Conservation (phyloP, 2,797 vertebrate species). For the Alfaro cultratus region DNA sequence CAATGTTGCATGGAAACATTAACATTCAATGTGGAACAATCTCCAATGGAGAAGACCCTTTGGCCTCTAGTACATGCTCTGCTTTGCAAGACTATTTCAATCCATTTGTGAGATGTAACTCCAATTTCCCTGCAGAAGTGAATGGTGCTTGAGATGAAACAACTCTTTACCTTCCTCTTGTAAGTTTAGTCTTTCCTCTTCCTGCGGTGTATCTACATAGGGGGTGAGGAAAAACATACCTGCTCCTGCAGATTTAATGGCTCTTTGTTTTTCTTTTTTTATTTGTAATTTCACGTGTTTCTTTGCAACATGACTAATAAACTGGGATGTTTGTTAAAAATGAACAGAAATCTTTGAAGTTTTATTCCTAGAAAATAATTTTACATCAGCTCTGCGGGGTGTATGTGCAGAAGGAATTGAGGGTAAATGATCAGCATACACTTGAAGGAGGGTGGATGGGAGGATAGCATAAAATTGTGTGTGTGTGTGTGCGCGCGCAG, state of each 20-base stretch:
- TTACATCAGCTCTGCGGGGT: conserved; percentile 26
- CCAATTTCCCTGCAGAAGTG: conserved; percentile 28
- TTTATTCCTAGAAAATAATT: conserved; percentile 36
- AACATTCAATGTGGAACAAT: conserved; percentile 54
- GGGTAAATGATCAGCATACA: conserved; percentile 43
- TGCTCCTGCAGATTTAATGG: conserved; percentile 71
- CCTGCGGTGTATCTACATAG: conserved; percentile 53
- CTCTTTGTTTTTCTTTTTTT: conserved; percentile 24
- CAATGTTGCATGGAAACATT: conserved; percentile 55
- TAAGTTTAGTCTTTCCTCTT: conserved; percentile 30
- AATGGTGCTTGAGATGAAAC: conserved; percentile 43
- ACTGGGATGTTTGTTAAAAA: conserved; percentile 28
- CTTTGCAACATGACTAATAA: conserved; percentile 24
- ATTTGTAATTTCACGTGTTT: conserved; percentile 19
- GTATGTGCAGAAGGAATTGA: conserved; percentile 31
- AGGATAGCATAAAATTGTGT: conserved; percentile 16
- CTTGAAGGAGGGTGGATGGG: conserved; percentile 23
- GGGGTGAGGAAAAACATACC: conserved; percentile 55
- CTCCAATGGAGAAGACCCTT: conserved; percentile 28
- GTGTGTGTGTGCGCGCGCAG: not conserved
- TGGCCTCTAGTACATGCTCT: conserved; percentile 19
- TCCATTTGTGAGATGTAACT: conserved; percentile 23
- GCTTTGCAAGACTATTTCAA: conserved; percentile 25
- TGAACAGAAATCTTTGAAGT: conserved; percentile 37
- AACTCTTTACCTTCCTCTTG: conserved; percentile 35